Conservation (phyloP, 2,888 invertebrate species). For the Bruchidius siliquastri region DNA sequence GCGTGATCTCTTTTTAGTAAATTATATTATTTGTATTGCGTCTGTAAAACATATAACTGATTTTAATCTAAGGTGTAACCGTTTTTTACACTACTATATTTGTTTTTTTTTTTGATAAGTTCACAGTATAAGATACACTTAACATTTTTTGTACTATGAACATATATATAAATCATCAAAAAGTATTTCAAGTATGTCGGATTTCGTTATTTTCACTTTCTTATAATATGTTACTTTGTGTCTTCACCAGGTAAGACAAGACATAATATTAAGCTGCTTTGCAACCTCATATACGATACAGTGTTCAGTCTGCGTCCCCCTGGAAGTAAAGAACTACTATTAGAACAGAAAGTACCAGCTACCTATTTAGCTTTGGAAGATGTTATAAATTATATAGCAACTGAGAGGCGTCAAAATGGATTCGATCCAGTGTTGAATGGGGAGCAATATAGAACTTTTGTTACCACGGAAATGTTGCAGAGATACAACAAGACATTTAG, state of each 20-base stretch:
- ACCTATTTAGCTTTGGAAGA: constrained; percentile 94
- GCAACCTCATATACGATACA: constrained; percentile 89
- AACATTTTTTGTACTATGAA: too few relatives aligned
- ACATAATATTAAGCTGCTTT: constrained; percentile 83
- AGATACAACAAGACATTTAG: constrained; percentile 70
- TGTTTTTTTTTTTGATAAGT: too few relatives aligned
- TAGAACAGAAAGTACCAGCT: constrained; percentile 94
- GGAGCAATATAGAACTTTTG: constrained; percentile 66
- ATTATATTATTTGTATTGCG: too few relatives aligned
- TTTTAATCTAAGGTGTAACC: too few relatives aligned
- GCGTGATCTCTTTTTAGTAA: too few relatives aligned
- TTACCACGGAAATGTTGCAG: constrained; percentile 62
- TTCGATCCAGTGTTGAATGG: constrained; percentile 78
- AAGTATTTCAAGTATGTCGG: too few relatives aligned
- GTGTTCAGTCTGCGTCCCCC: constrained; percentile 88
- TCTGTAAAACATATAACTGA: too few relatives aligned
- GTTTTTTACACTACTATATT: too few relatives aligned
- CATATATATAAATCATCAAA: too few relatives aligned
- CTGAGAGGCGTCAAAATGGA: constrained; percentile 64
- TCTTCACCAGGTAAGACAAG: constrained; percentile 57
- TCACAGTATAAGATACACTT: too few relatives aligned
- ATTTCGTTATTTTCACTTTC: too few relatives aligned
- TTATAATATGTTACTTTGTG: too few relatives aligned
- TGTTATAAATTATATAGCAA: constrained; percentile 76
- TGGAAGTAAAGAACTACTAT: constrained; percentile 80